Base-by-base conservation (phyloP, 53 echinoderm and acorn worm genomes). In the Astropecten irregularis region DNA sequence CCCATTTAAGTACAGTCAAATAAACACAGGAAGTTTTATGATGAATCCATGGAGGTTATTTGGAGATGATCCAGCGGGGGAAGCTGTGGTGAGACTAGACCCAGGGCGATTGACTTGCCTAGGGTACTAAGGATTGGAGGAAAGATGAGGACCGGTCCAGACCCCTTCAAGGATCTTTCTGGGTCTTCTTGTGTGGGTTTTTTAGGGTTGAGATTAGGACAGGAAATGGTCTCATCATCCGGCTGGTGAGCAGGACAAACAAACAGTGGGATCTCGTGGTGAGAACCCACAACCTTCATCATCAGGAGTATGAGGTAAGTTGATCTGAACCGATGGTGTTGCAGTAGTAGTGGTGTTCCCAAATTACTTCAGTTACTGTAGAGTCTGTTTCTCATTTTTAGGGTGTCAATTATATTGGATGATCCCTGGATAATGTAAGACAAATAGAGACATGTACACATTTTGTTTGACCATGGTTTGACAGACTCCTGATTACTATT, bases 1-100 rank as follows among this genome's bases (percentile, higher is more conserved):
- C n/a, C n/a, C n/a, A n/a, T n/a, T n/a, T 9, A 51, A 71, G 71
- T 7, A 71, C 50, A 71, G 71, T 71, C 49, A 71, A 71, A 71
- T 71, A 71, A 71, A 71, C 71, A 71, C n/a, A 6, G 32, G 47
- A 11, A 15, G 42, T 42, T 42, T 8, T 42, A 42, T 8, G 42
- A 16, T n/a, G n/a, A n/a, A n/a, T 34, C 47, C 44, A 68, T 23
- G 19, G 35, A 42, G 50, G 52, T 51, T 35, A 8, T 26, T 71
- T 71, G 3, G 16, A 46, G 47, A 32, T 30, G 62, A 28, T 49
- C 51, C 51, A 49, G 7, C 7, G 49, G 47, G n/a, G 71, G 23
- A 47, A 13, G 11, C 44, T 3, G 69, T 15, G 69, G 52, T 31
- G 3, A 34, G 18, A 28, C 32, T 28, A 7, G 14, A n/a, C 32